Base-by-base conservation (phyloP, 2,888 invertebrate genomes). In the Tupiocoris notatus region DNA sequence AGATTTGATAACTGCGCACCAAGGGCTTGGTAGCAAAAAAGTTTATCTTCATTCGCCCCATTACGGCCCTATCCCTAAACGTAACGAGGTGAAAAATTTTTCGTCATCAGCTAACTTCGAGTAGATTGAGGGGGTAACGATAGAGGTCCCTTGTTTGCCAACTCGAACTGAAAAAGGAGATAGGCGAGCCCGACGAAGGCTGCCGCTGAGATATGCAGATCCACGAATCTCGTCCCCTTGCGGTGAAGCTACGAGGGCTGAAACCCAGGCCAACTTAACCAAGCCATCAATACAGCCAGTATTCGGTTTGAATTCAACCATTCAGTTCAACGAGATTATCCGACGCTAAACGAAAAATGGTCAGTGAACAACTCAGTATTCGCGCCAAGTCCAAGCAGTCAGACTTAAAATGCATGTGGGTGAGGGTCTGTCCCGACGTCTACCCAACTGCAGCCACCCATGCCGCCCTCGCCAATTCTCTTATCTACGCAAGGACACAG, bases 131-230 rank as follows among this genome's bases (percentile, higher is more conserved):
- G 39, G 65, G 12, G 18, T 24, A n/a, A n/a, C 9, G 39, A 65
- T 20, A 39, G 65, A 65, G 39, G 39, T 65, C 25, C 65, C 25
- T 65, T 65, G 65, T 65, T 65, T 65, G 65, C 65, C 39, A 65
- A 65, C 65, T 39, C 65, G 25, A 65, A 65, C 65, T 39, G 65
- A 65, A 65, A 65, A 67, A 21, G 67, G 56, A 54, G 67, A 67
- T 67, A 67, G 24, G n/a, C n/a, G 62, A 6, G 62, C n/a, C n/a
- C 24, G 64, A 24, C 24, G 65, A 65, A 18, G 39, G 65, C 25
- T 39, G 39, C 17, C 21, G 67, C 56, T 67, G 67, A 67, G 67
- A 54, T 67, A 67, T 67, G 67, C 67, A 67, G 67, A 67, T 67
- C 67, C 67, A 67, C 67, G 67, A 67, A 54, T 18, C n/a, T 18